Conservation (phyloP, 2,113 vertebrate genomes). For the Callithrix jacchus region DNA sequence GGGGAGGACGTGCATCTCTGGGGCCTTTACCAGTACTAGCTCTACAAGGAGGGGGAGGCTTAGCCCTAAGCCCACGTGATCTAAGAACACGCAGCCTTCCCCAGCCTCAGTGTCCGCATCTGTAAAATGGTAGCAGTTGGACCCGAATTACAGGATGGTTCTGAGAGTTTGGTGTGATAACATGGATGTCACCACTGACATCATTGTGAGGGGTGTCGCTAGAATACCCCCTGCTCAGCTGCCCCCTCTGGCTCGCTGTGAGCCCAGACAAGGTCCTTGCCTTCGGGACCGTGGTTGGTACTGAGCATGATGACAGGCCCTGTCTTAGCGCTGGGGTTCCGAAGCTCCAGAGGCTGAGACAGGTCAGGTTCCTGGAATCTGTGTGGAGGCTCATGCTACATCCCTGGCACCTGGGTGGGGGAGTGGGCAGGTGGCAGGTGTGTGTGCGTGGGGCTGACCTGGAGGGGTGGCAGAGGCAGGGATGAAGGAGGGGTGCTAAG, state of each 20-base stretch:
- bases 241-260: background rate
- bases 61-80: background rate
- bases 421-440: background rate
- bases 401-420: background rate
- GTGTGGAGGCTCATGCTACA: background rate
- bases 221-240: background rate
- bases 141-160: rapidly evolving
- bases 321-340: too few species aligned
- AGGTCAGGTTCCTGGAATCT: background rate
- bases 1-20: rapidly evolving
- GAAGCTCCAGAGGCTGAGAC: background rate
- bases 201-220: rapidly evolving
- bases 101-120: background rate
- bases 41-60: background rate
- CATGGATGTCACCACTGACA: rapidly evolving
- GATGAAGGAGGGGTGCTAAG: background rate
- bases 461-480: background rate
- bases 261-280: rapidly evolving
- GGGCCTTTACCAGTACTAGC: background rate
- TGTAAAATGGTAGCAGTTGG: background rate
- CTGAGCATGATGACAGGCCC: rapidly evolving
- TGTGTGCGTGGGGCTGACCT: rapidly evolving
- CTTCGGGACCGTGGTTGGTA: rapidly evolving
- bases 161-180: background rate
- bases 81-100: background rate